A percentile compares a stretch with the other conserved stretches of the same genome.
phyloP scores from a whole-genome alignment of 2,797 vertebrate genomes.

The Channa striata region DNA sequence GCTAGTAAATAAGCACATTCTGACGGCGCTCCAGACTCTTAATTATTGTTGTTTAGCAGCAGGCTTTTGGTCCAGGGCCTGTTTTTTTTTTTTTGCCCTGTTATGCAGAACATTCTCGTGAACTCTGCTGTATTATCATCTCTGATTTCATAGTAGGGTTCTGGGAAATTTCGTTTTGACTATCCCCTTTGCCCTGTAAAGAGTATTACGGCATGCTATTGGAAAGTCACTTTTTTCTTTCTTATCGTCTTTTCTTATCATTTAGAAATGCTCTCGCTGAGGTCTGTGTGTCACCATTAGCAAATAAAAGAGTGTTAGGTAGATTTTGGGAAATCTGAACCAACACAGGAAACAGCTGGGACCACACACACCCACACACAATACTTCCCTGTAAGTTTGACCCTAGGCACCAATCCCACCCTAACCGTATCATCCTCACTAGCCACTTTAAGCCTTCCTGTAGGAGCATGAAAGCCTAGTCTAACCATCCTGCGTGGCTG shows the following conservation, averaged over 20 bases:
- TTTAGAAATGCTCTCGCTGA: conserved; percentile 24
- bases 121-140: conserved; percentile 11
- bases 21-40: neutral
- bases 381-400: conserved; percentile 12
- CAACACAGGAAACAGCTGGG: conserved; percentile 50
- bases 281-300: conserved; percentile 32
- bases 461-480: conserved; percentile 27
- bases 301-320: conserved; percentile 40
- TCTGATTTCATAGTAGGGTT: conserved; percentile 6
- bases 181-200: neutral
- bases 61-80: neutral
- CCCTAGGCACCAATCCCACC: conserved; percentile 32
- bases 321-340: conserved; percentile 31
- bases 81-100: conserved; percentile 21
- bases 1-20: neutral
- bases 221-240: conserved; percentile 7
- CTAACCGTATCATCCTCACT: conserved; percentile 33
- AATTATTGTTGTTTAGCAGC: neutral
- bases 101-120: conserved; percentile 6
- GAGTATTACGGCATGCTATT: conserved; percentile 15
- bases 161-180: conserved; percentile 25
- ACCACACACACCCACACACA: conserved; percentile 39
- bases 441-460: conserved; percentile 40
- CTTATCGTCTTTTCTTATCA: conserved; percentile 10
- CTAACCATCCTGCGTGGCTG: conserved; percentile 35